Evolutionary conservation across 2,888 invertebrate genomes (phyloP), one percentile per base, ranked within the genome.

Genomic region (Pterostichus madidus): DNA sequence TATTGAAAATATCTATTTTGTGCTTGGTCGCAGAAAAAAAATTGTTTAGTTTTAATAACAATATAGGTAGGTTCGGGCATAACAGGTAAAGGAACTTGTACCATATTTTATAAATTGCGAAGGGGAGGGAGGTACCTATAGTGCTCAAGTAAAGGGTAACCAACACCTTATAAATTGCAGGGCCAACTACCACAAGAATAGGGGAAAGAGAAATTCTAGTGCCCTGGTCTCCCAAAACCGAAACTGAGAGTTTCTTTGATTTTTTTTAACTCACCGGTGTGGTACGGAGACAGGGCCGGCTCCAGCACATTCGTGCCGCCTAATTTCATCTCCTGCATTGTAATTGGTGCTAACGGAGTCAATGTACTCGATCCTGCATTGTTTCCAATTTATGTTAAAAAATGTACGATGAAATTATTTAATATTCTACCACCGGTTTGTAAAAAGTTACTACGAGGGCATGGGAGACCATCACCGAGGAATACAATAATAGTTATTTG

Each of bases 281-380:
- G 93, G 89, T 94, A 94, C 85, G 94, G 94, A 86, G 94, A 93
- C 88, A 94, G 90, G 85, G 93, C 91, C 86, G 93, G 92, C 86
- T 94, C 94, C 90, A 94, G 91, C 85, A 93, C 91, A 86, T 91
- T 90, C 75, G 89, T 86, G 87, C 93, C 90, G 89, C 92, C 93
- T 87, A 94, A 91, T 92, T 94, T 95, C 91, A 94, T 93, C 90
- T 95, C 95, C 91, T 94, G 94, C 93, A 94, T 94, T 89, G 92
- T 93, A 89, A 95, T 93, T 86, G 95, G 94, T 86, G 94, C 93
- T 89, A 95, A 90, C 86, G 94, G 94, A 87, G 94, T 94, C 90
- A 95, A 90, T 85, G 94, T 92, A 89, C 92, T 92, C 90, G 92
- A 90, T 90, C 93, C 93, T 92, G 86, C 56, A 24, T 6, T 56